Percentiles rank a stretch among this genome's conserved stretches.
These are phyloP conservation scores for Diceros bicornis DNA, from an alignment of 2,797 vertebrate genomes.

Conservation along the genomic window DNA sequence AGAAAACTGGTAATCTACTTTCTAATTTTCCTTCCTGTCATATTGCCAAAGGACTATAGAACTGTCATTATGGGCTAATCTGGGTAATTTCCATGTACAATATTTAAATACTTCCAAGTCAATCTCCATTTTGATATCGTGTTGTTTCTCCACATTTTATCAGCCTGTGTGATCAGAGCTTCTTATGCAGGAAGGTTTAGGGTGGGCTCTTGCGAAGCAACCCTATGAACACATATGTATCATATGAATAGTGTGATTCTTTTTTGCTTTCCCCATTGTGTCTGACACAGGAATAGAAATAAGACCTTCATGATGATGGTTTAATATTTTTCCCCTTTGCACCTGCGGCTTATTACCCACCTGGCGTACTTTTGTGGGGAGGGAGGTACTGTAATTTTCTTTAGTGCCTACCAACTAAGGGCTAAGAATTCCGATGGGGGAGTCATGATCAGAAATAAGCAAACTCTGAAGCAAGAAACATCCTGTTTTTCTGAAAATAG, in stretches of 20 bases:
- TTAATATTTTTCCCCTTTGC: not conserved
- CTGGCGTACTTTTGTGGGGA: not conserved
- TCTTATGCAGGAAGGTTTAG: not conserved
- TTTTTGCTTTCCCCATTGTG: not conserved
- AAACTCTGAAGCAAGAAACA: not conserved
- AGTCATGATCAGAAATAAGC: not conserved
- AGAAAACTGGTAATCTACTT: not conserved
- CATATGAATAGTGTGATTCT: not conserved
- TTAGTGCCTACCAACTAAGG: not conserved
- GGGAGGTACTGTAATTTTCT: not conserved
- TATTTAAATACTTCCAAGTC: not conserved
- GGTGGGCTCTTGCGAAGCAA: not conserved
- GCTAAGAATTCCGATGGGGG: not conserved
- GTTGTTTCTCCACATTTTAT: not conserved
- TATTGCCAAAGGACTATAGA: not conserved
- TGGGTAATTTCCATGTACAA: not conserved
- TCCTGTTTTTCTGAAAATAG: constrained; percentile 42
- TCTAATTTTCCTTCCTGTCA: not conserved
- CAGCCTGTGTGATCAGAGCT: not conserved
- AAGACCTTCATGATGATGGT: not conserved
- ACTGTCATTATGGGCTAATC: not conserved
- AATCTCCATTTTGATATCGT: not conserved
- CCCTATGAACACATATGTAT: not conserved
- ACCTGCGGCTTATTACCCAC: not conserved
- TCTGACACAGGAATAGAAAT: not conserved